phyloP scores from a whole-genome alignment of 2,113 vertebrate genomes.

The Spheniscus mendiculus region DNA sequence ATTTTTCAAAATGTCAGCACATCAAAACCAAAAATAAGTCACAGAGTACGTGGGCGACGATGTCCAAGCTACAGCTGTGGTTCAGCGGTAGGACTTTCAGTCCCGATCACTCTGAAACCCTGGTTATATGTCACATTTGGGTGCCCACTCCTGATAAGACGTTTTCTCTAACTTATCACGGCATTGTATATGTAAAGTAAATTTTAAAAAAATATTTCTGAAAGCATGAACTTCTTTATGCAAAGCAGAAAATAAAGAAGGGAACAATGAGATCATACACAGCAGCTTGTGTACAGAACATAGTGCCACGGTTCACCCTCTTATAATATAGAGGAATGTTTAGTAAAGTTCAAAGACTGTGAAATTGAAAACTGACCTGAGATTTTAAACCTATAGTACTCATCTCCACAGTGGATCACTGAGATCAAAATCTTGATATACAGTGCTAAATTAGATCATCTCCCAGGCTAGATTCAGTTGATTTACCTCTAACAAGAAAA shows the following conservation, averaged over 20 bases:
- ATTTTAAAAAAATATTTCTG: neutral
- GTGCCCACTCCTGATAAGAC: neutral
- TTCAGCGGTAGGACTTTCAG: neutral
- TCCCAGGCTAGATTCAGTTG: neutral
- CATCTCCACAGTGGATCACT: fast-evolving
- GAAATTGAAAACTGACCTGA: neutral
- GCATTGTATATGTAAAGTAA: fast-evolving
- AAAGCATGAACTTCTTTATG: neutral
- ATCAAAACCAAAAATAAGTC: neutral
- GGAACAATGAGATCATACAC: neutral
- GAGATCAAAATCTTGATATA: neutral
- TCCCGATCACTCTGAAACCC: neutral
- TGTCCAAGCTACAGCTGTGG: neutral
- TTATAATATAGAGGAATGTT: neutral
- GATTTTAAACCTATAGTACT: neutral
- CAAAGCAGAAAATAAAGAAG: neutral
- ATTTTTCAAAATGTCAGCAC: neutral
- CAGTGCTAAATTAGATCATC: neutral
- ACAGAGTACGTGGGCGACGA: fast-evolving
- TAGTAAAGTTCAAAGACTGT: neutral
- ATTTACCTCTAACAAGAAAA: neutral
- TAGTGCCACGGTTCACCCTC: neutral
- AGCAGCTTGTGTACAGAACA: neutral
- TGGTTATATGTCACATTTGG: fast-evolving
- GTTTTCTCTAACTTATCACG: neutral